Percentiles rank a stretch among this genome's conserved stretches.
Conservation (phyloP, 2,113 vertebrate species). For the Cathartes aura region DNA sequence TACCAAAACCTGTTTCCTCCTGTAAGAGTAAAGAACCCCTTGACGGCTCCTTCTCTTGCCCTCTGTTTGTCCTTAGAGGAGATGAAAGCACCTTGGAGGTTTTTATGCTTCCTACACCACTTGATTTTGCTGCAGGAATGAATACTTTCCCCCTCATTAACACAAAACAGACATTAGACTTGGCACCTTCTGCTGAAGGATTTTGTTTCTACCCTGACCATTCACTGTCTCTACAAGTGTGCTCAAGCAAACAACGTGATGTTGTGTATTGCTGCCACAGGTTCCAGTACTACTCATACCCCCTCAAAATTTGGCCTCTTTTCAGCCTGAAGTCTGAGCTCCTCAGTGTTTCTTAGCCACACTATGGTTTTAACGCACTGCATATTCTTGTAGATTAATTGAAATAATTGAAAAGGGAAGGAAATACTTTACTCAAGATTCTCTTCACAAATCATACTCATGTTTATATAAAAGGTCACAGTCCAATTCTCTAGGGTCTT, state of each 20-base stretch:
- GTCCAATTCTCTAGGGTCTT: neutral
- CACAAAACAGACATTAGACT: neutral
- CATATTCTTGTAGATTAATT: neutral
- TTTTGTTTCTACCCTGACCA: neutral
- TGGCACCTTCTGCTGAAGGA: neutral
- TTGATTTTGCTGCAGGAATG: neutral
- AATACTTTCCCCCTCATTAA: neutral
- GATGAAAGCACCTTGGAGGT: neutral
- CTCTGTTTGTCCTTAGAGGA: neutral
- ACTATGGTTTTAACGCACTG: neutral
- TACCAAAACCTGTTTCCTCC: neutral
- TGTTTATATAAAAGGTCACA: neutral
- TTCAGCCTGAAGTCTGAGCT: neutral
- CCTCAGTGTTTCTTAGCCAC: neutral
- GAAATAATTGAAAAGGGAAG: neutral
- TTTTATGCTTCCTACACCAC: neutral
- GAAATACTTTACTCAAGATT: conserved; percentile 32
- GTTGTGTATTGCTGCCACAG: neutral
- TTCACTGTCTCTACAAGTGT: neutral
- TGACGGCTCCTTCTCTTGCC: neutral
- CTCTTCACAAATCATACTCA: neutral
- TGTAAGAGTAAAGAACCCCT: neutral
- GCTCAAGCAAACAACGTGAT: neutral
- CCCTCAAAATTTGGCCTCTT: neutral
- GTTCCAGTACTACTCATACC: neutral